Evolutionary conservation across 2,113 vertebrate genomes (phyloP), one percentile per base, ranked within the genome.

Genomic region (Egretta garzetta): DNA sequence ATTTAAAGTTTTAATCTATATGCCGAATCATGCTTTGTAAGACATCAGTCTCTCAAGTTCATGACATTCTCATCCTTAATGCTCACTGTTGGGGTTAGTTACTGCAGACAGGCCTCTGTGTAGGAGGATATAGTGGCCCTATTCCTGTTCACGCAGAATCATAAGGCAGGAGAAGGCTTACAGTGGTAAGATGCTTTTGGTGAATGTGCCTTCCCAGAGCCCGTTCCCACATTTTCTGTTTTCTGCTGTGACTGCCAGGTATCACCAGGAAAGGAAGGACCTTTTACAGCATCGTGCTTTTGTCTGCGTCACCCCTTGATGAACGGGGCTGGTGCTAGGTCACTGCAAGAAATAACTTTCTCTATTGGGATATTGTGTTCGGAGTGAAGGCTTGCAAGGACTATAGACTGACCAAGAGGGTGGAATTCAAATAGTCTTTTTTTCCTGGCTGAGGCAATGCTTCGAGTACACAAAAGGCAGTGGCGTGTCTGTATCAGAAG

Each of bases 301-400:
- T 90, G 75, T 86, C 67, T 3, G 4, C 63, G 74, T 74, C 41
- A 39, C 80, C 60, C n/a, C 0, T 2, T 53, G 79, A 91, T 80
- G 90, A 92, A 82, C 68, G 81, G 88, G 95, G 85, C 39, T 88
- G 71, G 35, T 88, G 66, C 71, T 60, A 80, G 95, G 84, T 93
- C 90, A 49, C 70, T 70, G 45, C 53, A 91, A 85, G 63, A 90
- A 83, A 88, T 73, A 70, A 50, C 63, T 92, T 81, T 23, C 37
- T 89, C 64, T 66, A 13, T 37, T 75, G 67, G 41, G 52, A 55
- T 85, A 86, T 45, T 89, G 77, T 90, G 62, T 49, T 73, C 4
- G 0, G 18, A 91, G 52, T 1, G 6, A 86, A 26, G 32, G 23
- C 62, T 73, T 86, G 52, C 6, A 7, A 87, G 43, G 85, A 68